Conservation (phyloP, 2,797 vertebrate genomes). For the Leptatherina wallacei region DNA sequence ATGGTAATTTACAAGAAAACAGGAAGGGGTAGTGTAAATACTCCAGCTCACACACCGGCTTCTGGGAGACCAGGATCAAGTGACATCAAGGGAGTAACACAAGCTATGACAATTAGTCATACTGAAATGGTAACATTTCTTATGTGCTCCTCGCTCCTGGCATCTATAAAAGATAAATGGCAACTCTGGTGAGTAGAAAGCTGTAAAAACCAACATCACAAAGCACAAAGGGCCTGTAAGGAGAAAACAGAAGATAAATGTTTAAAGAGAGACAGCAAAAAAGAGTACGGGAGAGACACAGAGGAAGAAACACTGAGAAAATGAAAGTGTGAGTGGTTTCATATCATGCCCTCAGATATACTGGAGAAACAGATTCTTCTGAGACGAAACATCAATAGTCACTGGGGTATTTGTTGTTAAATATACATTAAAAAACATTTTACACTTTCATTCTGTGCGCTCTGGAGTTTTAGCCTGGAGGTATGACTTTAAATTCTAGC, state of each 20-base stretch:
- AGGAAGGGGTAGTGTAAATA: constrained; percentile 53
- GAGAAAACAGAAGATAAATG: constrained; percentile 85
- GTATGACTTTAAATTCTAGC: constrained; percentile 94
- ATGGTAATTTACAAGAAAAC: constrained; percentile 29
- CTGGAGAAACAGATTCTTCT: constrained; percentile 85
- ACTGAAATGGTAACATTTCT: constrained; percentile 72
- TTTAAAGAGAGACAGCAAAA: constrained; percentile 82
- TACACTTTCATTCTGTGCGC: constrained; percentile 95
- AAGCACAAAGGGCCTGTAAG: constrained; percentile 84
- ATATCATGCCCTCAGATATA: constrained; percentile 88
- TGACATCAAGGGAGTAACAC: constrained; percentile 73
- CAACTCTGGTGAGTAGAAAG: constrained; percentile 80
- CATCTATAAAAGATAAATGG: constrained; percentile 85
- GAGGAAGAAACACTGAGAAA: constrained; percentile 73
- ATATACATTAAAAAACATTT: constrained; percentile 99
- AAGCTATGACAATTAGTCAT: constrained; percentile 79
- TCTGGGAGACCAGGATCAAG: constrained; percentile 61
- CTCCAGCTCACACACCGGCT: constrained; percentile 54
- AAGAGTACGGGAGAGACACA: constrained; percentile 80
- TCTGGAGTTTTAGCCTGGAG: constrained; percentile 92
- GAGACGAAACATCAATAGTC: constrained; percentile 96
- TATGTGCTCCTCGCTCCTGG: constrained; percentile 72
- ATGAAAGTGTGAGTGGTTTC: constrained; percentile 84
- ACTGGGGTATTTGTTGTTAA: constrained; percentile 96
- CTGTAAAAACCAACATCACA: constrained; percentile 84